Base-by-base conservation (phyloP, 2,113 vertebrate species). In the Cathartes aura region DNA sequence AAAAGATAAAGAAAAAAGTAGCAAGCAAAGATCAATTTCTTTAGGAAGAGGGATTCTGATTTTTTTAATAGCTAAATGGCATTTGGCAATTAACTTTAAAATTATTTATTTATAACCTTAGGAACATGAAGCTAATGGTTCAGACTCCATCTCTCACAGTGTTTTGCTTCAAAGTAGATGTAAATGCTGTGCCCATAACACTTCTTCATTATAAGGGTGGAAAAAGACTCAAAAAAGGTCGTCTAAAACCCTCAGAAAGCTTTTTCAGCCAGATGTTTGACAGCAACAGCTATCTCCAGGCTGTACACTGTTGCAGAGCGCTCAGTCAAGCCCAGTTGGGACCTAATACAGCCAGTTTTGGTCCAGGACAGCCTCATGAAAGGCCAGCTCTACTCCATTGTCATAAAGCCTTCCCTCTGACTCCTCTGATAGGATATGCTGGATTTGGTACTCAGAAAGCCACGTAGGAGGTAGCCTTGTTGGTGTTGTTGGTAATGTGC, bases 401-500 rank as follows among this genome's bases (percentile, higher is more conserved):
- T 12, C 22, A 32, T 20, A 38, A 81, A 50, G 38, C 19, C 8
- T 67, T 87, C 9, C 12, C 10, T 87, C 15, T 50, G n/a, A 34
- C 11, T 40, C 4, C 15, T 70, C 24, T 8, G 0, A 19, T 7
- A 15, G 9, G 12, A 18, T 0, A 0, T 5, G 13, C 15, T 26
- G 27, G 7, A 2, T 42, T 70, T 82, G 38, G 29, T 27, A 32
- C 19, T 84, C 27, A 40, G 58, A 80, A 63, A 62, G 10, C 4
- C 48, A 16, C 0, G 1, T 5, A 48, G 38, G 38, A 72, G 8
- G 19, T 36, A 64, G 38, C 6, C 11, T 66, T 76, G 12, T 7
- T 73, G n/a, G 6, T 84, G 16, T 67, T 74, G 29, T 19, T 42
- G 40, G 34, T 43, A 32, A 74, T 3, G 21, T 6, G 3, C 17